Evolutionary conservation across 2,113 vertebrate genomes (phyloP).

Genomic region (Camarhynchus parvulus): DNA sequence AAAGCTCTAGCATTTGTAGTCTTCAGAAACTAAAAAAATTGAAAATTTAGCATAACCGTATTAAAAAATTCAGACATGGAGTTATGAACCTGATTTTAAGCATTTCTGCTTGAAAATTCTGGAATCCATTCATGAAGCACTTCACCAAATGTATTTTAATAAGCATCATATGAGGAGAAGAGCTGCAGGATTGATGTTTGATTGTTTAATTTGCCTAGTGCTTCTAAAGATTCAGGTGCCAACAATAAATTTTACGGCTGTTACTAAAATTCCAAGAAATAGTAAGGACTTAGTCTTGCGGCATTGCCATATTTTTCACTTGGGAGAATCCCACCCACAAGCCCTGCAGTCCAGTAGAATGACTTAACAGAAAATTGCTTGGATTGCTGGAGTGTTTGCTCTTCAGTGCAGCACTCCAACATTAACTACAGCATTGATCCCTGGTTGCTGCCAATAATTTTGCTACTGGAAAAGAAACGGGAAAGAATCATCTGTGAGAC

Average conservation of each 20-base stretch:
- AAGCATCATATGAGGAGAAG: not conserved
- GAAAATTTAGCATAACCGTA: not conserved
- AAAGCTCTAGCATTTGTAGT: not conserved
- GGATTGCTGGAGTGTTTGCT: not conserved
- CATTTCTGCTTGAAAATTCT: not conserved
- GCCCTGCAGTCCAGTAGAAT: constrained; percentile 9
- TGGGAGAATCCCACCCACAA: constrained; percentile 49
- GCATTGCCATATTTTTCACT: constrained; percentile 3
- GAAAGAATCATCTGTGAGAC: not conserved
- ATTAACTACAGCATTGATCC: not conserved
- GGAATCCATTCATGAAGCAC: not conserved
- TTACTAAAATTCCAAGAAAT: constrained; percentile 54
- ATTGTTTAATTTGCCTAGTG: not conserved
- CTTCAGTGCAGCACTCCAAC: not conserved
- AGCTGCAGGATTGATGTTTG: not conserved
- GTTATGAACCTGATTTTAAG: not conserved
- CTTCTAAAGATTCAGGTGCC: constrained; percentile 12
- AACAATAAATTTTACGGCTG: not conserved
- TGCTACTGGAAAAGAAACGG: constrained; percentile 32
- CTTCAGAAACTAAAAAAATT: not conserved
- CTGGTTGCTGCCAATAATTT: not conserved
- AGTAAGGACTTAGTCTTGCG: not conserved
- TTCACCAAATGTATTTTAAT: constrained; percentile 16
- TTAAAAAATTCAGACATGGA: not conserved
- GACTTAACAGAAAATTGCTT: constrained; percentile 36